phyloP scores from a whole-genome alignment of 2,113 vertebrate genomes.

The Lathamus discolor region DNA sequence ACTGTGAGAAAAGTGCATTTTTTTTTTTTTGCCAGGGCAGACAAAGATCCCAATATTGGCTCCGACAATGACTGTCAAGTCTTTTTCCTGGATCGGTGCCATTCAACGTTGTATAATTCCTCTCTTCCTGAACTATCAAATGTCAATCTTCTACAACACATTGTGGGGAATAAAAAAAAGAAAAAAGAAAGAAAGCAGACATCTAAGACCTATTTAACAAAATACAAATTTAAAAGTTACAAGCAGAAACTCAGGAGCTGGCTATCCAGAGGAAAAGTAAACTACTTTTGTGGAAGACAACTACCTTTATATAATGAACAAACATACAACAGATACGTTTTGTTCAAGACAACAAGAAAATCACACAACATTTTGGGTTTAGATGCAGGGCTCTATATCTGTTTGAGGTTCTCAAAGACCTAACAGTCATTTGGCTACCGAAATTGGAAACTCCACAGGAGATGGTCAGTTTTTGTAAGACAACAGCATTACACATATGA shows the following conservation, averaged over 20 bases:
- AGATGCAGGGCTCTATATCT: not conserved
- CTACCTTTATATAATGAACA: not conserved
- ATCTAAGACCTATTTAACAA: not conserved
- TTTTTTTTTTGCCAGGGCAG: not conserved
- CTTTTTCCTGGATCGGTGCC: not conserved
- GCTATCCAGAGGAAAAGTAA: not conserved
- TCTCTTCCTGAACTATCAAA: not conserved
- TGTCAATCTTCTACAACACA: not conserved
- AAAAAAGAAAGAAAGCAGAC: not conserved
- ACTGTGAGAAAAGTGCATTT: not conserved
- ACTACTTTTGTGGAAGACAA: not conserved
- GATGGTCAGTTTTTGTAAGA: not conserved
- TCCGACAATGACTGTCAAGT: not conserved
- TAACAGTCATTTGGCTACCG: not conserved
- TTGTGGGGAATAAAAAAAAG: too few relatives aligned
- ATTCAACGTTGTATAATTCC: not conserved
- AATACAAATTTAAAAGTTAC: not conserved
- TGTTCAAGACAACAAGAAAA: not conserved
- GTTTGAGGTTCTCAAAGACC: not conserved
- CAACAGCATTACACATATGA: fast-evolving
- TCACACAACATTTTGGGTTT: not conserved
- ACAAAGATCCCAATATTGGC: not conserved
- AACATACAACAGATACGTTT: fast-evolving
- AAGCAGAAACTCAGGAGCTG: not conserved
- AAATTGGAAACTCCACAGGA: not conserved